Base-by-base conservation (phyloP, 2,797 vertebrate genomes). In the Eremophila alpestris region DNA sequence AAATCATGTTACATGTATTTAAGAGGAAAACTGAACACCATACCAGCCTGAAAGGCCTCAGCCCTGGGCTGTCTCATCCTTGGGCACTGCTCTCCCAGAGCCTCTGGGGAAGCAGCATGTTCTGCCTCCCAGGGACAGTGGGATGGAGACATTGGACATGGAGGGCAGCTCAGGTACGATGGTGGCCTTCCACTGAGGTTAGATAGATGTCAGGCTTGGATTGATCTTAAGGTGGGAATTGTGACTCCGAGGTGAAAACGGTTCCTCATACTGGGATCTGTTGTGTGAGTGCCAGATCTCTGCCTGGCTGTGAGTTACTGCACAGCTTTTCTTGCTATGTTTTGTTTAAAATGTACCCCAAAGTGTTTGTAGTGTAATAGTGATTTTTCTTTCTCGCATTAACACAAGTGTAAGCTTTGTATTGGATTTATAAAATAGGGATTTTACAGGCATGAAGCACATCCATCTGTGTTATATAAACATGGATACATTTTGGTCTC, bases 71-170 rank as follows among this genome's bases (percentile, higher is more conserved):
- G 15, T 26, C n/a, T 40, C 1, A 0, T 32, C 12, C 54, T 88
- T 54, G 16, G 11, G 32, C 52, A 40, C 7, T 0, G 0, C 55
- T 82, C 4, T 91, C 18, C 21, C 20, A 4, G 43, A 46, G 30
- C 20, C 46, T 7, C 16, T 10, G 20, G 10, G 27, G 62, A 62
- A 76, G 43, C 45, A 46, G 23, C 4, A 0, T 3, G 3, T 60
- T 59, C 29, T 78, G 26, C 40, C 13, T 77, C 22, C 32, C 8
- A 3, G 6, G 21, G 9, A 16, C 67, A 16, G 15, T 16, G 10
- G 24, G 5, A 4, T 29, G 20, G 65, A 68, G 62, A 20, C 77
- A 41, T 23, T 40, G 45, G 15, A 15, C 18, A 43, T 46, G 5
- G 4, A 16, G 30, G 21, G 23, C 6, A 69, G 32, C 49, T 87